Evolutionary conservation across 2,797 vertebrate genomes (phyloP).

Genomic region (Lagorchestes hirsutus): DNA sequence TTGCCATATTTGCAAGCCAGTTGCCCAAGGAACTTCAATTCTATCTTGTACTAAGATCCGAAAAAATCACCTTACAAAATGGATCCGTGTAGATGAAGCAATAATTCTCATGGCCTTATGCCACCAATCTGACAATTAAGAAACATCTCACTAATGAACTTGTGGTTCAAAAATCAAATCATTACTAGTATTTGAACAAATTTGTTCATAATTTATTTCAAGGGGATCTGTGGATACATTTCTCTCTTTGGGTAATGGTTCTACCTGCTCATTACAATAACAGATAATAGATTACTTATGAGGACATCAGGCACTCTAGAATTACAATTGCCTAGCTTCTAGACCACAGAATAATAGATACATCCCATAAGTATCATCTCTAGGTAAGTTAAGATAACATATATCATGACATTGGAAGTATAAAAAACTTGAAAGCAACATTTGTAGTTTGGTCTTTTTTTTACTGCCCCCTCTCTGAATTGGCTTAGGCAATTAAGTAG

Average conservation of each 20-base stretch:
- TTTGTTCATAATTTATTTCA: constrained; percentile 28
- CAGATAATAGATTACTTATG: constrained; percentile 49
- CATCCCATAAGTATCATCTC: constrained; percentile 34
- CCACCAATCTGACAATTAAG: constrained; percentile 55
- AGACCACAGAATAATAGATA: constrained; percentile 32
- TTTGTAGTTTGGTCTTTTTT: constrained; percentile 13
- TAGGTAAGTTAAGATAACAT: constrained; percentile 39
- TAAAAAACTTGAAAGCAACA: constrained; percentile 35
- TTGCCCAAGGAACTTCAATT: constrained; percentile 6
- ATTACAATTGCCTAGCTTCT: neutral
- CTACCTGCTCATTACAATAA: constrained; percentile 39
- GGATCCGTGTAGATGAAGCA: neutral
- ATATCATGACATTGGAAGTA: constrained; percentile 22
- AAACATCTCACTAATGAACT: neutral
- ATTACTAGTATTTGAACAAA: constrained; percentile 28
- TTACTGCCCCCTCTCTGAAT: constrained; percentile 26
- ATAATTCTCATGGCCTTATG: constrained; percentile 19
- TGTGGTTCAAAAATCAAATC: neutral
- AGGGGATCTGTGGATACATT: constrained; percentile 33
- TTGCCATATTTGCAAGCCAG: neutral
- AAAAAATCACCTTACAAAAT: constrained; percentile 47
- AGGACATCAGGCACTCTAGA: neutral
- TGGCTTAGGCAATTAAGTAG: neutral
- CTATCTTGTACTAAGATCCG: constrained; percentile 35
- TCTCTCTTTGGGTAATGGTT: neutral